Evolutionary conservation across 2,888 invertebrate genomes (phyloP).

Genomic region (Drosophila emarginata): DNA sequence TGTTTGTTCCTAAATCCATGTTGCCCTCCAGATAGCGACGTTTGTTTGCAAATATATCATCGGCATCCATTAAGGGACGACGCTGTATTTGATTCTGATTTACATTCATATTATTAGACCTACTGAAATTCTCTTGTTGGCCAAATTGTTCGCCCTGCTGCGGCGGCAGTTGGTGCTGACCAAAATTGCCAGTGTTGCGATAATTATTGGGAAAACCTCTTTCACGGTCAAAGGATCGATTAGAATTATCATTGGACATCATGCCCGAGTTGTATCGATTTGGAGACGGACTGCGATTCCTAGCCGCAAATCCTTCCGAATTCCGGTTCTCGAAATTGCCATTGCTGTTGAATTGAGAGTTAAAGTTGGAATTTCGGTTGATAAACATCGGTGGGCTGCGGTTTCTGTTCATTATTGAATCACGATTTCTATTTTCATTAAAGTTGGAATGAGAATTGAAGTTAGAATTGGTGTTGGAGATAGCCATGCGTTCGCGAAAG

Average conservation of each 20-base stretch:
- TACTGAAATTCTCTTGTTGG: not conserved
- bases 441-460: constrained; percentile 5
- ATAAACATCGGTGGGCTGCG: not conserved
- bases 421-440: not conserved
- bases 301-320: not conserved
- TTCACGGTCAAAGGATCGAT: not conserved
- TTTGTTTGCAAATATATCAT: not conserved
- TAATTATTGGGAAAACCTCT: not conserved
- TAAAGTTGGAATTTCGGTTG: not conserved
- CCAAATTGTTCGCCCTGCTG: not conserved
- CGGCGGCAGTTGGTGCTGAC: not conserved
- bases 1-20: not conserved
- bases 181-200: not conserved
- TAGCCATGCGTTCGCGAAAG: not conserved
- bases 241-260: not conserved
- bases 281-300: not conserved
- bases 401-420: not conserved
- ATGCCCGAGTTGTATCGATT: not conserved
- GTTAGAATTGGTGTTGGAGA: not conserved
- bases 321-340: not conserved
- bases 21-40: not conserved
- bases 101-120: not conserved
- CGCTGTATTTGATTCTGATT: not conserved
- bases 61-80: not conserved
- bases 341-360: not conserved